A percentile compares a stretch with the other conserved stretches of the same genome.
Evolutionary conservation across 2,888 invertebrate genomes (phyloP).

Genomic region (Patella ulyssiponensis): DNA sequence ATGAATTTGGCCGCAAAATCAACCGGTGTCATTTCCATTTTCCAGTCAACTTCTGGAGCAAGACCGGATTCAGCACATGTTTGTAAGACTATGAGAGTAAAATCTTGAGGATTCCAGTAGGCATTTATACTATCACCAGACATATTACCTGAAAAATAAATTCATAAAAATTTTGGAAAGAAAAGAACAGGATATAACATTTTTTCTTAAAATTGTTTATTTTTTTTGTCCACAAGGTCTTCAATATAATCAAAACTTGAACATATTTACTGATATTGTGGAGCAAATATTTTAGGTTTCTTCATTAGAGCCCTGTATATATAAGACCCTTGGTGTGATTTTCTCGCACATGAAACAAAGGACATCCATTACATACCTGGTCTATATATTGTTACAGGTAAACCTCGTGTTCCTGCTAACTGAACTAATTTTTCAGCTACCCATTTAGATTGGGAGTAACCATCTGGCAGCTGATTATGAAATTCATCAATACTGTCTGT

Average conservation of each 20-base stretch:
- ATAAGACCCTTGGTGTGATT: no score
- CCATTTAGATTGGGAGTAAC: conserved; percentile 73
- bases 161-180: not conserved
- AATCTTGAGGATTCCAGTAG: conserved; percentile 72
- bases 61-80: conserved; percentile 59
- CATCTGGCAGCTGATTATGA: conserved; percentile 64
- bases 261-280: no score
- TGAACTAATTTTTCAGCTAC: conserved; percentile 72
- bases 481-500: conserved; percentile 57
- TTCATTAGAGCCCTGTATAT: no score
- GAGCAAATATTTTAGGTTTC: no score
- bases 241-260: no score
- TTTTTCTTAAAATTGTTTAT: no score
- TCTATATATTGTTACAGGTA: conserved; percentile 72
- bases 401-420: conserved; percentile 67
- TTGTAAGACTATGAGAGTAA: conserved; percentile 70
- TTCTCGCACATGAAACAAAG: not conserved
- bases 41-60: conserved; percentile 69
- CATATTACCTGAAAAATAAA: conserved; percentile 61
- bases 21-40: conserved; percentile 73
- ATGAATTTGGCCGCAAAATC: conserved; percentile 70
- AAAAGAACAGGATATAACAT: no score
- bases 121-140: conserved; percentile 66
- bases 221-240: no score
- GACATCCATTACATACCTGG: conserved; percentile 57